Evolutionary conservation across 2,888 invertebrate species (phyloP).

Genomic region (Acanthoscelides obtectus): DNA sequence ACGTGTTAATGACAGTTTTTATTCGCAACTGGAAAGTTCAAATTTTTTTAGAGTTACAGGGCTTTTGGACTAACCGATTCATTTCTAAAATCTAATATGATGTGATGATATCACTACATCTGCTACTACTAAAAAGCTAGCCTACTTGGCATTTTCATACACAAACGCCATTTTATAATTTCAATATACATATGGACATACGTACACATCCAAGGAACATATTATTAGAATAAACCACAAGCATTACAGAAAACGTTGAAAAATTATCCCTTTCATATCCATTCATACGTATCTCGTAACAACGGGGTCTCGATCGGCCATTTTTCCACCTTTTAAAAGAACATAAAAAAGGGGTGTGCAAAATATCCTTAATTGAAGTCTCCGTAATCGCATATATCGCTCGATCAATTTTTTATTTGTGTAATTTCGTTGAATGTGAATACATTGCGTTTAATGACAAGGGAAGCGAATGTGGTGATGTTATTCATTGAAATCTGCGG

Average conservation of each 20-base stretch:
- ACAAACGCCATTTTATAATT: no score
- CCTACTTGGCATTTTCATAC: no score
- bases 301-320: background rate
- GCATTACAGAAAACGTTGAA: background rate
- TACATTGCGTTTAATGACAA: background rate
- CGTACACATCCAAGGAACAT: background rate
- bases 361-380: background rate
- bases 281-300: background rate
- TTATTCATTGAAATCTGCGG: background rate
- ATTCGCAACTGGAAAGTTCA: no score
- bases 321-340: background rate
- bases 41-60: no score
- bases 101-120: no score
- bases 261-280: background rate
- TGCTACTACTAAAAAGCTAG: no score
- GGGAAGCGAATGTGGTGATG: background rate
- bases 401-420: background rate
- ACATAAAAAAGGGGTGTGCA: background rate
- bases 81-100: no score
- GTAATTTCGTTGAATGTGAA: background rate
- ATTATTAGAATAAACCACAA: background rate
- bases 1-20: no score
- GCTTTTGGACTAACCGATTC: no score
- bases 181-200: background rate
- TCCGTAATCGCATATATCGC: background rate